Evolutionary conservation across 2,888 invertebrate species (phyloP).

Genomic region (Diplazon laetatorius): DNA sequence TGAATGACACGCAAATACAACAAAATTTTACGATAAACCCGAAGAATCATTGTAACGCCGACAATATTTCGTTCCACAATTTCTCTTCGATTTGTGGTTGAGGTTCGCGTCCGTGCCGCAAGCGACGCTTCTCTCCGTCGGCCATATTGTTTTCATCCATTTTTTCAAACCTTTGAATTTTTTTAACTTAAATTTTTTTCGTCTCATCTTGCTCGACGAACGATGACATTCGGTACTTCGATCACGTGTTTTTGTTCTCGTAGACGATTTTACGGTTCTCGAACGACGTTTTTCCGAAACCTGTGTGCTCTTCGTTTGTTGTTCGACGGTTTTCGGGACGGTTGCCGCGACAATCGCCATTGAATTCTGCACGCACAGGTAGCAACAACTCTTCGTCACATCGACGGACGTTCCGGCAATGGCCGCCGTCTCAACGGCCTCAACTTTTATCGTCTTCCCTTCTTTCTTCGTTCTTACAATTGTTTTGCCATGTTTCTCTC

Average conservation of each 20-base stretch:
- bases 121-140: slow-evolving; percentile 58
- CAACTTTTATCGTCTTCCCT: neutral
- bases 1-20: neutral
- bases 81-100: slow-evolving; percentile 10
- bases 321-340: slow-evolving; percentile 16
- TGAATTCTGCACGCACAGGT: slow-evolving; percentile 69
- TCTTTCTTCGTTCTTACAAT: neutral
- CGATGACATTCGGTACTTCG: slow-evolving; percentile 61
- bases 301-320: slow-evolving; percentile 62
- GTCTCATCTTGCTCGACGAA: neutral
- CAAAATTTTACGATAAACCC: slow-evolving; percentile 2
- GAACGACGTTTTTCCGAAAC: slow-evolving; percentile 46
- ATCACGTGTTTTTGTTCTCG: slow-evolving; percentile 66
- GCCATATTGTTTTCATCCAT: slow-evolving; percentile 52
- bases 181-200: slow-evolving; percentile 27
- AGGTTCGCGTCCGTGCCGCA: slow-evolving; percentile 62
- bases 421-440: neutral
- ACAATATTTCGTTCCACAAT: slow-evolving; percentile 38
- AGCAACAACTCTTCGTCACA: slow-evolving; percentile 71
- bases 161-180: slow-evolving; percentile 51
- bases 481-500: neutral
- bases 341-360: slow-evolving; percentile 63
- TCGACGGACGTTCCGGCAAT: slow-evolving; percentile 52
- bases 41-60: slow-evolving; percentile 2
- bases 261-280: slow-evolving; percentile 65